A percentile compares a stretch with the other conserved stretches of the same genome.
phyloP scores from a whole-genome alignment of 2,888 invertebrate genomes.

The Smittia aterrima region DNA sequence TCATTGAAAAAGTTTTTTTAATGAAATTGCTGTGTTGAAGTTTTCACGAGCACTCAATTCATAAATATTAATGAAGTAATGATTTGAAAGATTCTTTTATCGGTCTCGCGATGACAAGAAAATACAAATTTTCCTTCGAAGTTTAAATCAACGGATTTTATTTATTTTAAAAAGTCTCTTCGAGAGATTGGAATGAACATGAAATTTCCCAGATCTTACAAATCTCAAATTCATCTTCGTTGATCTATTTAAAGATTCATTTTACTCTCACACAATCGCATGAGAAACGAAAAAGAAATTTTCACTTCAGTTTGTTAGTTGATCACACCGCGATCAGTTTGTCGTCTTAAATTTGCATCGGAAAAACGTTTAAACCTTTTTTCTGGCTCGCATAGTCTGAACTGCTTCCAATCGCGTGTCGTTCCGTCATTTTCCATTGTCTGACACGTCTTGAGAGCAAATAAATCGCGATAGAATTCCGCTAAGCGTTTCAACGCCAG shows the following conservation, averaged over 20 bases:
- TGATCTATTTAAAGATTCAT: neutral
- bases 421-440: neutral
- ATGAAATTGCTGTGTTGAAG: too few relatives aligned
- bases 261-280: neutral
- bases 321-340: conserved; percentile 33
- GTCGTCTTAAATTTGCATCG: neutral
- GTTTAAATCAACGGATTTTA: too few relatives aligned
- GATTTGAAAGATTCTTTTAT: too few relatives aligned
- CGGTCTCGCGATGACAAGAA: too few relatives aligned
- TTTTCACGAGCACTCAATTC: too few relatives aligned
- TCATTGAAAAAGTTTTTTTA: too few relatives aligned
- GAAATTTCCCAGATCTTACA: conserved; percentile 20
- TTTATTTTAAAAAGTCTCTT: too few relatives aligned
- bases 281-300: neutral
- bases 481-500: neutral
- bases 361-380: neutral
- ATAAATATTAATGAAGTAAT: too few relatives aligned
- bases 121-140: neutral
- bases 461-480: neutral
- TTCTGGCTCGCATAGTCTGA: neutral
- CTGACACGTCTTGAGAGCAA: neutral
- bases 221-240: conserved; percentile 13
- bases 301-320: conserved; percentile 23
- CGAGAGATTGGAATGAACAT: conserved; percentile 21
- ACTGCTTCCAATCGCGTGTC: neutral